A percentile compares a stretch with the other conserved stretches of the same genome.
Conservation (phyloP, 30 jellyfish, hydroid and myxozoan species). For the Haliclystus octoradiatus region DNA sequence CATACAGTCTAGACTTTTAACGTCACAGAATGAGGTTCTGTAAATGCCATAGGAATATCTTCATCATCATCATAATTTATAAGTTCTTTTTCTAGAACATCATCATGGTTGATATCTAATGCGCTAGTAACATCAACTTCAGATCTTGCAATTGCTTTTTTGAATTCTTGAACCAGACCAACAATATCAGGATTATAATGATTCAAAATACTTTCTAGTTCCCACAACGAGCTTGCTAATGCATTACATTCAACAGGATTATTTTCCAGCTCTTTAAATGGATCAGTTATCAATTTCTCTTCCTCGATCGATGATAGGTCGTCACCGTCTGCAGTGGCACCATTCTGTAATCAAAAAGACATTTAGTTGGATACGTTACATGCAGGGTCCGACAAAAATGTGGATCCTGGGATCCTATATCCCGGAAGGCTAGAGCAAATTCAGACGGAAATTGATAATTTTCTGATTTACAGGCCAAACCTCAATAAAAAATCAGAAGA, state of each 20-base stretch:
- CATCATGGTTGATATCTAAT: constrained; percentile 33
- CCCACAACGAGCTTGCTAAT: constrained; percentile 90
- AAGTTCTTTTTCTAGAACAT: constrained; percentile 32
- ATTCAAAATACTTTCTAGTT: constrained; percentile 50
- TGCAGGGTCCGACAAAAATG: no score
- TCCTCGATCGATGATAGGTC: no score
- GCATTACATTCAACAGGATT: constrained; percentile 90
- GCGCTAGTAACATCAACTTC: constrained; percentile 48
- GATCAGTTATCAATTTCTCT: constrained; percentile 42
- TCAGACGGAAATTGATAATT: no score
- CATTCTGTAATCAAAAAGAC: not conserved
- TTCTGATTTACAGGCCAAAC: no score
- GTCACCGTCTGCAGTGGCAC: no score
- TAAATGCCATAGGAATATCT: constrained; percentile 35
- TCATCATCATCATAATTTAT: constrained; percentile 16
- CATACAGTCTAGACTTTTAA: no score
- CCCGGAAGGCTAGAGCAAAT: no score
- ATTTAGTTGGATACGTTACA: constrained; percentile 1
- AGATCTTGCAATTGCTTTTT: constrained; percentile 26
- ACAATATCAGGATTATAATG: constrained; percentile 66
- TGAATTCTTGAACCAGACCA: constrained; percentile 48
- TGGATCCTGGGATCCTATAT: no score
- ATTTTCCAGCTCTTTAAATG: constrained; percentile 35
- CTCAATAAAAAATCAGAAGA: no score
- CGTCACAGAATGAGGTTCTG: constrained; percentile 7